phyloP scores from a whole-genome alignment of 2,888 invertebrate species.

The Mallateleia sp. region DNA sequence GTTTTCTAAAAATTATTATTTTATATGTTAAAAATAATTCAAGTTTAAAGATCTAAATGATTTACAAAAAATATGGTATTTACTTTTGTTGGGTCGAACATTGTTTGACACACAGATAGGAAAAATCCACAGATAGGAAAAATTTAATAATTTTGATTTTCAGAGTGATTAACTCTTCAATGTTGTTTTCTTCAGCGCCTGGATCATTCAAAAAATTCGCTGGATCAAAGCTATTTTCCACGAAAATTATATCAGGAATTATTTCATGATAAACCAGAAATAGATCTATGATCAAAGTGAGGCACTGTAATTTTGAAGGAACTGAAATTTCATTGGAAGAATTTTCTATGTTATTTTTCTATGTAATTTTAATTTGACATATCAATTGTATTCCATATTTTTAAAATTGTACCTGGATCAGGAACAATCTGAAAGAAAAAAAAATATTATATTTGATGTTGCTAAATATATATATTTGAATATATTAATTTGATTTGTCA shows the following conservation, averaged over 20 bases:
- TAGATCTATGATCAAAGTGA: slow-evolving; percentile 90
- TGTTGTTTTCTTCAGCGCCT: slow-evolving; percentile 63
- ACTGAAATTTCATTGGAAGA: too few species aligned
- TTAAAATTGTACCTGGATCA: too few species aligned
- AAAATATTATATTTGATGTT: too few species aligned
- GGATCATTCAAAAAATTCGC: slow-evolving; percentile 80
- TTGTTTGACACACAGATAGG: slow-evolving; percentile 73
- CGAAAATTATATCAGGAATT: slow-evolving; percentile 90
- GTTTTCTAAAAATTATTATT: too few species aligned
- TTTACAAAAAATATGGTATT: slow-evolving; percentile 22
- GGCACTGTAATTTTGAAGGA: slow-evolving; percentile 83
- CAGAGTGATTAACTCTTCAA: slow-evolving; percentile 81
- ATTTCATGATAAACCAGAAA: slow-evolving; percentile 90
- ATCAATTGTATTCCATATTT: too few species aligned
- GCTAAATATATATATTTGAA: too few species aligned
- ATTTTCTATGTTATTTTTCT: too few species aligned
- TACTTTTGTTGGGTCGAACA: slow-evolving; percentile 86
- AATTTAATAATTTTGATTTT: slow-evolving; percentile 89
- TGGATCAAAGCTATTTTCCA: slow-evolving; percentile 75
- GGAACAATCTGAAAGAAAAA: too few species aligned
- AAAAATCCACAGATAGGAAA: slow-evolving; percentile 87
- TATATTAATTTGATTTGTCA: too few species aligned
- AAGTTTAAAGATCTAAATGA: too few species aligned
- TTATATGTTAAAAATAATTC: too few species aligned
- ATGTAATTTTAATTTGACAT: too few species aligned